Base-by-base conservation (phyloP, 2,797 vertebrate genomes). In the Sardinella longiceps region DNA sequence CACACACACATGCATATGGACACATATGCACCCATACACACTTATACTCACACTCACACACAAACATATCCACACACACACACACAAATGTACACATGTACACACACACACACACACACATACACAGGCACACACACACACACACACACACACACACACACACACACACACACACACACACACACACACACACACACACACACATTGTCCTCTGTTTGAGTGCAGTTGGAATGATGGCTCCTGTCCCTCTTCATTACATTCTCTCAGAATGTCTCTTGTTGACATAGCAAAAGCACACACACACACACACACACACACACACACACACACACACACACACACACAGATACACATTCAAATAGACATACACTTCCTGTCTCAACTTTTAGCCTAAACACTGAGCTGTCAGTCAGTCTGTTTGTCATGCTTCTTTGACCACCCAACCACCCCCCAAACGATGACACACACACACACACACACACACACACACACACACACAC, bases 111-210 rank as follows among this genome's bases (percentile, higher is more conserved):
- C 83, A 90, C 87, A 88, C 89, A 85, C 30, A 80, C 45, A 5
- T 46, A 18, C 10, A 39, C 74, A 89, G 83, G 86, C 80, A 89
- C 85, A 85, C 82, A 83, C 37, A 46, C 33, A 81, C 28, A 88
- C 84, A 88, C 83, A 90, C 88, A 88, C 89, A 86, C 30, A 80
- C 39, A 10, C 63, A 14, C 25, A 48, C 74, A 88, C 84, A 87
- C 80, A 89, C 86, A 85, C 82, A 84, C 39, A 43, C 33, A 80
- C n/a, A 88, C 84, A 89, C 82, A 89, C 88, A 87, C 89, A 85
- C 37, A 80, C 25, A 1, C 63, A 15, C 28, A 43, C 77, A 89
- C 84, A 87, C 80, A 89, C 86, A 86, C 82, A 84, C 56, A 46
- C 33, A 48, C 46, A 48, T 10, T 48, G 46, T 48, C 46, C 48